Evolutionary conservation across 2,113 vertebrate species (phyloP).

Genomic region (Steatornis caripensis): DNA sequence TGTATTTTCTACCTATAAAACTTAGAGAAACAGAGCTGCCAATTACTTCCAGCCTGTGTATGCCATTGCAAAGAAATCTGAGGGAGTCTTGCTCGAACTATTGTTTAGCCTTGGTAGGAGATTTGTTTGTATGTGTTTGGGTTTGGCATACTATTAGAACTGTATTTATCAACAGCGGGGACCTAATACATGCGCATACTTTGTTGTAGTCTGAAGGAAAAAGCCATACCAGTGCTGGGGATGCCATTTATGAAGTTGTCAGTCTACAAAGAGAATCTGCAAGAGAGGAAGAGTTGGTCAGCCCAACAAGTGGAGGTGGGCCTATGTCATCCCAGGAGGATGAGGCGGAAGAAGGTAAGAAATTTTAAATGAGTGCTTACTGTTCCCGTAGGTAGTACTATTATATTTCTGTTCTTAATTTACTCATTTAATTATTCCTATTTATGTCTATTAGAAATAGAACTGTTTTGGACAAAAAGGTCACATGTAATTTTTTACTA

Average conservation of each 20-base stretch:
- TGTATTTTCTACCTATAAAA: not conserved
- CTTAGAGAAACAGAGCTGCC: not conserved
- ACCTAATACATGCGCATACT: not conserved
- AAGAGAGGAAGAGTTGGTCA: conserved; percentile 72
- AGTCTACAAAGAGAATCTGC: conserved; percentile 90
- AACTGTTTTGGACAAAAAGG: not conserved
- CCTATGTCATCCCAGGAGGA: conserved; percentile 84
- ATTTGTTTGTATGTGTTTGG: not conserved
- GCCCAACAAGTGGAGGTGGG: conserved; percentile 71
- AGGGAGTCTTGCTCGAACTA: not conserved
- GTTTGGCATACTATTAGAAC: not conserved
- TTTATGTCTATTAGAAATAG: not conserved
- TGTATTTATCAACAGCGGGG: not conserved
- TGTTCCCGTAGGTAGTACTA: not conserved
- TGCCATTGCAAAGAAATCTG: not conserved
- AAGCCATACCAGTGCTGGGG: conserved; percentile 75
- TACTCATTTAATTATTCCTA: not conserved
- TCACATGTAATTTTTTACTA: not conserved
- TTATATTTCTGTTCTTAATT: not conserved
- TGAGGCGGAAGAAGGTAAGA: conserved; percentile 89
- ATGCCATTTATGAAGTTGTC: conserved; percentile 91
- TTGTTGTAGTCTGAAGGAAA: conserved; percentile 79
- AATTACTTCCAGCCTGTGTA: not conserved
- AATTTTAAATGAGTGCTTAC: not conserved
- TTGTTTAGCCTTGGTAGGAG: not conserved